phyloP scores from a whole-genome alignment of 1,140 invertebrate genomes.

The Brachionus paranguensis region DNA sequence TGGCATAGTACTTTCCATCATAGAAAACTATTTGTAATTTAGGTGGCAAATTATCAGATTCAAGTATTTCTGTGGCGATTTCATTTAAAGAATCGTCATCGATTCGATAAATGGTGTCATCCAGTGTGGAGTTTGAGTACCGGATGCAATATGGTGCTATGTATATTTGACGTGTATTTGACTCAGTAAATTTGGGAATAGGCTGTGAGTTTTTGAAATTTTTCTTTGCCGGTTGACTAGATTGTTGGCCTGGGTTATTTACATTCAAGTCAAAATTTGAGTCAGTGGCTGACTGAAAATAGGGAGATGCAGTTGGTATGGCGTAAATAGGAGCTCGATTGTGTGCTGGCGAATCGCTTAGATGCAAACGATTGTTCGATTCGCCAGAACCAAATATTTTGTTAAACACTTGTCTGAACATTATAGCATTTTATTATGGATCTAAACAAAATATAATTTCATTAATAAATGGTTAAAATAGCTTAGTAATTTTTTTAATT shows the following conservation, averaged over 20 bases:
- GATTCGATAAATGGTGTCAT: conserved; percentile 23
- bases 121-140: conserved; percentile 31
- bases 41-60: conserved; percentile 37
- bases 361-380: neutral
- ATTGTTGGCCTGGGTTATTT: neutral
- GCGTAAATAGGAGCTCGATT: conserved; percentile 11
- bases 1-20: conserved; percentile 37
- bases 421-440: neutral
- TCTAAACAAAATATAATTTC: neutral
- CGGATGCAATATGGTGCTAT: conserved; percentile 30
- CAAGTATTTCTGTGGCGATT: conserved; percentile 37
- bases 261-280: neutral
- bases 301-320: neutral
- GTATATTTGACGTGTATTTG: conserved; percentile 36
- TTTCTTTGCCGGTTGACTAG: neutral
- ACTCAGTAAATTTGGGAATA: neutral
- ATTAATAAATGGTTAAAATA: neutral
- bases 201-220: neutral
- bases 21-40: conserved; percentile 37
- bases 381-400: conserved; percentile 8
- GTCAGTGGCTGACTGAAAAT: conserved; percentile 3
- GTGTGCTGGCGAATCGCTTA: neutral
- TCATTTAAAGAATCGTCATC: conserved; percentile 32
- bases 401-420: conserved; percentile 29
- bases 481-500: neutral